phyloP scores from a whole-genome alignment of 2,113 vertebrate species.

The Xenus cinereus region DNA sequence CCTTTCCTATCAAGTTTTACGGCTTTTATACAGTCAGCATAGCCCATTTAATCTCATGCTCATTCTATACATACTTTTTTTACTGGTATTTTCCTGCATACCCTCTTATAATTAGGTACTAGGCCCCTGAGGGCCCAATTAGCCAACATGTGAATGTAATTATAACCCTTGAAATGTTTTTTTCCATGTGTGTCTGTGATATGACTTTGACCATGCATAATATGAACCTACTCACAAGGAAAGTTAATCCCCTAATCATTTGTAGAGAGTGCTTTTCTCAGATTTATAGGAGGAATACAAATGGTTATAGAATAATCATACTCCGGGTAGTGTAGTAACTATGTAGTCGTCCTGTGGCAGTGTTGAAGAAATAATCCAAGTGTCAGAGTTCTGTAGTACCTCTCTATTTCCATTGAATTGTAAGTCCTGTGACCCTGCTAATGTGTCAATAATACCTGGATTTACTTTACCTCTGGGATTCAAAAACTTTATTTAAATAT shows the following conservation, averaged over 20 bases:
- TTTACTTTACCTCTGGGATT: conserved; percentile 12
- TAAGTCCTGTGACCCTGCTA: not conserved
- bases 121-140: conserved; percentile 79
- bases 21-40: conserved; percentile 68
- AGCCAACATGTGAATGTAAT: conserved; percentile 78
- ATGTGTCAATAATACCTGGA: conserved; percentile 38
- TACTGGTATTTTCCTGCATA: conserved; percentile 69
- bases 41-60: conserved; percentile 73
- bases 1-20: conserved; percentile 75
- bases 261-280: conserved; percentile 44
- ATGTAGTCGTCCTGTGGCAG: not conserved
- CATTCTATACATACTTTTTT: conserved; percentile 69
- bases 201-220: conserved; percentile 66
- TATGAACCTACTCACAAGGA: conserved; percentile 56
- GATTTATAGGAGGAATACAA: conserved; percentile 44
- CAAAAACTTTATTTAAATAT: conserved; percentile 21
- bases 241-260: conserved; percentile 66
- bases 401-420: not conserved
- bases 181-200: conserved; percentile 69
- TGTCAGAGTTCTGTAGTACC: not conserved
- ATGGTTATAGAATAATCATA: conserved; percentile 19
- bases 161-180: conserved; percentile 72
- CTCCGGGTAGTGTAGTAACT: not conserved
- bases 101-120: conserved; percentile 74
- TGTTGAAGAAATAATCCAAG: conserved; percentile 12